Base-by-base conservation (phyloP, 2,888 invertebrate genomes). In the Drepana falcataria region DNA sequence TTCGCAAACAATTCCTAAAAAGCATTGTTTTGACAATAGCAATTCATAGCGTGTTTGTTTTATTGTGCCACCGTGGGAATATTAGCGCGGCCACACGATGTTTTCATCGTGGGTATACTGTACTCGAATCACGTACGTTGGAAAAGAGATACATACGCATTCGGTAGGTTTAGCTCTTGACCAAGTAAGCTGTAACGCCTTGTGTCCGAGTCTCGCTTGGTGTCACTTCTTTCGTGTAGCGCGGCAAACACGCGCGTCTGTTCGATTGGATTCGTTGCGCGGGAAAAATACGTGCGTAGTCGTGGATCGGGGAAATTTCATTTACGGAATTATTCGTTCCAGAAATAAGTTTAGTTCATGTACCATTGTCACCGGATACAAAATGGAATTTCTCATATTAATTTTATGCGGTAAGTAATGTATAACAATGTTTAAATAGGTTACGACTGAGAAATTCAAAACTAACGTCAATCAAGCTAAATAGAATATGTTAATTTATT, bases 201-300 rank as follows among this genome's bases (percentile, higher is more conserved):
- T 52, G 48, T 54, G 52, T 35, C 55, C 60, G 65, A 35, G 55
- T 60, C 65, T 61, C 64, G 60, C 64, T 63, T 61, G 66, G 60
- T 60, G 67, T 75, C 81, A 86, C 80, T 87, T 75, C 76, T 78
- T 77, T 72, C 81, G 83, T 77, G 83, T 76, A 74, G 76, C 87
- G 85, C 81, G 82, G 72, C 67, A 73, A 77, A 80, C 77, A 75
- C 80, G 84, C 79, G 87, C 85, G 86, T 79, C 70, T 67, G 73
- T 73, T 74, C 69, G 69, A 64, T 59, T 53, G 56, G 61, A 61
- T 60, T 65, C 40, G 67, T 63, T 60, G 59, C 74, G 79, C 77
- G 77, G 72, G 65, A 70, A 70, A 65, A 60, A 60, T 67, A 62
- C 66, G 61, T 59, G 51, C 33, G 33, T 51, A 40, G 40, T 40